Evolutionary conservation across 2,113 vertebrate genomes (phyloP), one percentile per base, ranked within the genome.

Genomic region (Poeciliopsis prolifica): DNA sequence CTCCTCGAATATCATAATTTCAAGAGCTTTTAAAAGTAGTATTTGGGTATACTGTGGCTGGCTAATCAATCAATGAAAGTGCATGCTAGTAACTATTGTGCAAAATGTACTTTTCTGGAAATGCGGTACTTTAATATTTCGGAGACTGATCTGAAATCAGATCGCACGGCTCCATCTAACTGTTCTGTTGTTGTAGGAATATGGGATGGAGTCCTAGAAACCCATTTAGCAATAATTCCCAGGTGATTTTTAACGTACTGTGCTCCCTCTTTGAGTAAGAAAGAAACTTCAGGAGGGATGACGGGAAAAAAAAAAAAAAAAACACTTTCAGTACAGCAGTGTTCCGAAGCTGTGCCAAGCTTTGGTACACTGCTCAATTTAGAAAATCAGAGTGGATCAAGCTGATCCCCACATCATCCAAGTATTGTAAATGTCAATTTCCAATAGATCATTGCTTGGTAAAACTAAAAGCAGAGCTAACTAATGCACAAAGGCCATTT

Each of bases 201-300:
- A 65, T 74, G 37, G 82, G 68, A 81, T 17, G 24, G 74, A 87
- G 88, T 78, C 86, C 90, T 81, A 90, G 83, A 92, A 92, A 89
- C 88, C 88, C 3, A 88, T 70, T 85, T 81, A 85, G 80, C 54
- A 76, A 79, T 77, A 77, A 72, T 81, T 86, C 85, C 82, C 83
- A 64, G 64, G 10, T 85, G 88, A 80, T 70, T 70, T 79, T 63
- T 12, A 80, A 69, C 70, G 74, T 72, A 44, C 64, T 62, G 67
- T n/a, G 70, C 68, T 33, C 29, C 35, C 17, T 68, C 61, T 73
- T 81, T 74, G 67, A n/a, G 42, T 64, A 62, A 72, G 30, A 66
- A 72, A 63, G 44, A 24, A 60, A 65, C 74, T 86, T 42, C 68
- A 40, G 44, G 44, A 77, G 79, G 79, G 22, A 61, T 61, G 61